phyloP scores from a whole-genome alignment of 1,140 invertebrate genomes.

The Varroa destructor region DNA sequence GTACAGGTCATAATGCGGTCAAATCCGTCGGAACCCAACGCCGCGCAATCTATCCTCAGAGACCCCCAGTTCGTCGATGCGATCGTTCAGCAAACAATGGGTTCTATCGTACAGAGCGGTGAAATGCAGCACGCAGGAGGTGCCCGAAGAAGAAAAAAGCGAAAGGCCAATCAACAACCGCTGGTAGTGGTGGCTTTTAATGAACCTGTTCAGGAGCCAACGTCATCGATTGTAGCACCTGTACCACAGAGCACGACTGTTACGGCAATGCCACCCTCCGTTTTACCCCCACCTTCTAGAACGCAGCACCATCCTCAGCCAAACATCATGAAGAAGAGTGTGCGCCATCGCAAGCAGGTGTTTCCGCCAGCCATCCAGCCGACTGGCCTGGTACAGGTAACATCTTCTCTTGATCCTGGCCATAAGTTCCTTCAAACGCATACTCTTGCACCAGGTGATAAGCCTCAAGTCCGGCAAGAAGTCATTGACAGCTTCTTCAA shows the following conservation, averaged over 20 bases:
- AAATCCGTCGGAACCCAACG: slow-evolving; percentile 14
- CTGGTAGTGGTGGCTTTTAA: slow-evolving; percentile 11
- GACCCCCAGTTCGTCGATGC: slow-evolving; percentile 25
- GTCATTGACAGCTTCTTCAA: slow-evolving; percentile 27
- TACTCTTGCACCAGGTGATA: neutral
- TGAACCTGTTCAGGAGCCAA: slow-evolving; percentile 5
- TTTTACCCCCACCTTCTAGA: neutral
- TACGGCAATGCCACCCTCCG: neutral
- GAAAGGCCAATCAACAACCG: slow-evolving; percentile 9
- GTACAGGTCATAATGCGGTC: slow-evolving; percentile 26
- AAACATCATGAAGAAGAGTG: slow-evolving; percentile 14
- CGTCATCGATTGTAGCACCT: neutral
- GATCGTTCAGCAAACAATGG: slow-evolving; percentile 11
- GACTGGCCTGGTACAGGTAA: slow-evolving; percentile 12
- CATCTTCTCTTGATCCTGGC: slow-evolving; percentile 6
- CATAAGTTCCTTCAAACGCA: slow-evolving; percentile 18
- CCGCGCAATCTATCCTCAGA: slow-evolving; percentile 27
- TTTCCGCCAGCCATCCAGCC: neutral
- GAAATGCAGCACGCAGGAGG: neutral
- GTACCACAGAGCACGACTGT: neutral
- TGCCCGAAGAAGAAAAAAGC: neutral
- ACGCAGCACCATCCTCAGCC: neutral
- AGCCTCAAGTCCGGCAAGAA: slow-evolving; percentile 22
- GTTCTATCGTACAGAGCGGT: neutral
- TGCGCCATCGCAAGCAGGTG: slow-evolving; percentile 13